phyloP scores from a whole-genome alignment of 1,140 invertebrate species.

The Trachelipus rathkii region DNA sequence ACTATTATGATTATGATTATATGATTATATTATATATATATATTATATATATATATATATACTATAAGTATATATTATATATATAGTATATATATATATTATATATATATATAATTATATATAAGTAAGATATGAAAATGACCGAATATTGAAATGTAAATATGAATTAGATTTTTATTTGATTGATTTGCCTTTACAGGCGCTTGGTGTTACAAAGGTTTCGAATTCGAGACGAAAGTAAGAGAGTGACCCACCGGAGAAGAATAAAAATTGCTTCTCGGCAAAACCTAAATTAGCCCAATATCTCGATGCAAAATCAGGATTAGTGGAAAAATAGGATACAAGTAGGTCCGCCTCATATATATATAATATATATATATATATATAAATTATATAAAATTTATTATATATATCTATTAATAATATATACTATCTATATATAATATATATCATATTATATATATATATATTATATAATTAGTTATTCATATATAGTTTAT shows the following conservation, averaged over 20 bases:
- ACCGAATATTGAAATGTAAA: no score
- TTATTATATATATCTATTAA: no score
- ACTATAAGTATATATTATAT: background rate
- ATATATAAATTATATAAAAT: constrained; percentile 8
- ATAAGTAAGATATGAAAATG: background rate
- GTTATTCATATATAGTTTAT: no score
- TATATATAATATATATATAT: constrained; percentile 5
- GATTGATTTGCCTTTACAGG: background rate
- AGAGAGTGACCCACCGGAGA: constrained; percentile 60
- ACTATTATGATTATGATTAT: no score
- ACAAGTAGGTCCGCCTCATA: constrained; percentile 73
- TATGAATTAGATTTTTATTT: background rate
- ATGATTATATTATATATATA: no score
- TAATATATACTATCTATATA: no score
- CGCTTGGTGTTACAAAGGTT: constrained; percentile 35
- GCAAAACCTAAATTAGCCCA: constrained; percentile 80
- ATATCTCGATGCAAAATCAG: constrained; percentile 74
- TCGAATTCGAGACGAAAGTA: constrained; percentile 47
- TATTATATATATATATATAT: no score
- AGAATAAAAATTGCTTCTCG: constrained; percentile 85
- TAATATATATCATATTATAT: no score
- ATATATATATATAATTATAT: background rate
- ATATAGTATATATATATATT: background rate
- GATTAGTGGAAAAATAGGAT: constrained; percentile 96
- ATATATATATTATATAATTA: no score